These are phyloP conservation scores for Nezara viridula DNA, from an alignment of 2,888 invertebrate genomes.

Conservation along the genomic window DNA sequence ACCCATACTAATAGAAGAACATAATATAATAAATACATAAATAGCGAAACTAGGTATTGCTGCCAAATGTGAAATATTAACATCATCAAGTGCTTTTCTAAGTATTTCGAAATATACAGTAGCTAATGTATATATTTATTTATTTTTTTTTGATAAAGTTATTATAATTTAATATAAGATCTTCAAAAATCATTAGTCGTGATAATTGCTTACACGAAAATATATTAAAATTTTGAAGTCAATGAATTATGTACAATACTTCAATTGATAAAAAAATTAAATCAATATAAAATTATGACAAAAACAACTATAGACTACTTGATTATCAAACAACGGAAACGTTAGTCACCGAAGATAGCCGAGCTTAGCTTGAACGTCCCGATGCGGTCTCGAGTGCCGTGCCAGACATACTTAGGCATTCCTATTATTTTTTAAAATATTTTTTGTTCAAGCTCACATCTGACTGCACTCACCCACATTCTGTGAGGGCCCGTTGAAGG, in stretches of 20 bases:
- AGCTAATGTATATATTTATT: no score
- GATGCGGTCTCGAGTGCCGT: background rate
- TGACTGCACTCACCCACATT: conserved; percentile 20
- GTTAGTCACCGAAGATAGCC: background rate
- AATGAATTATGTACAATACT: no score
- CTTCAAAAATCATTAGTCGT: no score
- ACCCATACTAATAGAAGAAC: no score
- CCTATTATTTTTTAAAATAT: conserved; percentile 35
- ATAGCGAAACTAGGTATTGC: no score
- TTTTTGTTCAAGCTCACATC: conserved; percentile 11
- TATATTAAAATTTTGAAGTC: background rate
- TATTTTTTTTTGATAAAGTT: background rate
- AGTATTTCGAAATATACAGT: no score
- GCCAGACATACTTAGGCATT: background rate
- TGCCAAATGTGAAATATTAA: background rate
- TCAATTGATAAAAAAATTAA: no score
- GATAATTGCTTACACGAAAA: background rate
- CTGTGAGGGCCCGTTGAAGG: conserved; percentile 22
- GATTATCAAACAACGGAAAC: background rate
- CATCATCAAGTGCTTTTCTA: background rate
- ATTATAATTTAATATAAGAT: background rate
- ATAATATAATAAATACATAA: no score
- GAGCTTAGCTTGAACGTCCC: background rate
- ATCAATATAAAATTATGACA: no score
- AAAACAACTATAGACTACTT: background rate